Conservation (phyloP, 2,888 invertebrate genomes). For the Altica lythri region DNA sequence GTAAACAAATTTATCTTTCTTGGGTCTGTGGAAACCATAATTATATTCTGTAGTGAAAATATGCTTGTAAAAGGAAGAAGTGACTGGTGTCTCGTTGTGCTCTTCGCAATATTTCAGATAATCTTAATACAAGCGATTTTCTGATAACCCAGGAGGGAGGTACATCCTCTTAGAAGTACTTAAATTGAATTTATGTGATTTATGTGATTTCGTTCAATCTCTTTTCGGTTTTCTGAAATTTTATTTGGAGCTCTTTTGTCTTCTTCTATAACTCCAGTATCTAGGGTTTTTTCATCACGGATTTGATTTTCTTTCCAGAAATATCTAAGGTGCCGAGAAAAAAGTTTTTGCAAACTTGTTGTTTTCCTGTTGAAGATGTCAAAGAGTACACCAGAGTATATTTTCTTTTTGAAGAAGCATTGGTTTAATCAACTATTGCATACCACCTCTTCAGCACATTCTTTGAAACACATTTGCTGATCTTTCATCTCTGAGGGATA, state of each 20-base stretch:
- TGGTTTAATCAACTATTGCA: background rate
- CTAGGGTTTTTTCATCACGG: background rate
- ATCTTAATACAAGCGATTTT: too few relatives aligned
- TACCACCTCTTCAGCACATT: background rate
- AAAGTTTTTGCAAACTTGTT: background rate
- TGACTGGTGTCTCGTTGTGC: too few relatives aligned
- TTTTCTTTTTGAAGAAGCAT: background rate
- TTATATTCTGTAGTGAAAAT: conserved; percentile 11
- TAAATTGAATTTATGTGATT: background rate
- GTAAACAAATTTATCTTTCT: conserved; percentile 21
- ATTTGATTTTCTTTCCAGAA: conserved; percentile 1
- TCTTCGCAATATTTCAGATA: too few relatives aligned
- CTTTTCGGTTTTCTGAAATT: background rate
- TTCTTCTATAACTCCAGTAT: conserved; percentile 1
- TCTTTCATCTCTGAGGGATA: conserved; percentile 2
- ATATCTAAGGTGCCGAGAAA: background rate
- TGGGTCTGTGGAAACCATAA: conserved; percentile 7
- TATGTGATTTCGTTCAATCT: background rate
- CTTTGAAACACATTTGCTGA: conserved; percentile 4
- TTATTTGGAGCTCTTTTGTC: background rate
- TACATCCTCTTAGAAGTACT: too few relatives aligned
- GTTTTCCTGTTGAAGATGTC: background rate
- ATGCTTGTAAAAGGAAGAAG: too few relatives aligned
- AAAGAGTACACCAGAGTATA: conserved; percentile 1
- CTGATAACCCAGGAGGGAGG: too few relatives aligned